phyloP scores from a whole-genome alignment of 1,140 invertebrate genomes.

The Cydia fagiglandana region DNA sequence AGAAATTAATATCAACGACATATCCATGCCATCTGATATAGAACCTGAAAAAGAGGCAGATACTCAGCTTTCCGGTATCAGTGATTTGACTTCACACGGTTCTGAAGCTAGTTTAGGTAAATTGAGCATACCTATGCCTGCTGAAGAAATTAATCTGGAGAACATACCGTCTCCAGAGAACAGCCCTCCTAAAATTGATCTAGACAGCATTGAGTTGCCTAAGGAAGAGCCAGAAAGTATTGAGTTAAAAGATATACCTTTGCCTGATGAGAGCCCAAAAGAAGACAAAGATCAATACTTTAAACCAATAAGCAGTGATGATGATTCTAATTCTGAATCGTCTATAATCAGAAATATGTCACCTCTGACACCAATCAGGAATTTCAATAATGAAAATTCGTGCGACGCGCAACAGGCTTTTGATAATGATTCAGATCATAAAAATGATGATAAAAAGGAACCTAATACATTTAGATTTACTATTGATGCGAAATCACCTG shows the following conservation, averaged over 20 bases:
- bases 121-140: slow-evolving; percentile 58
- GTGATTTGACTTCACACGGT: slow-evolving; percentile 80
- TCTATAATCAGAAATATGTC: slow-evolving; percentile 71
- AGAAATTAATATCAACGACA: slow-evolving; percentile 81
- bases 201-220: slow-evolving; percentile 64
- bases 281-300: slow-evolving; percentile 61
- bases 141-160: slow-evolving; percentile 66
- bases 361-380: slow-evolving; percentile 71
- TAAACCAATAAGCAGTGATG: slow-evolving; percentile 66
- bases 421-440: slow-evolving; percentile 63
- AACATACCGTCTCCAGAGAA: slow-evolving; percentile 65
- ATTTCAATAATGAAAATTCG: slow-evolving; percentile 74
- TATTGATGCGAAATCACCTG: slow-evolving; percentile 59
- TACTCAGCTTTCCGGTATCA: slow-evolving; percentile 81
- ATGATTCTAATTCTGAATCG: slow-evolving; percentile 69
- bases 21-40: slow-evolving; percentile 77
- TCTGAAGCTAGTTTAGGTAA: slow-evolving; percentile 60
- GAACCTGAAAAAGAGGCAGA: slow-evolving; percentile 63
- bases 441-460: slow-evolving; percentile 63
- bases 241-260: slow-evolving; percentile 58
- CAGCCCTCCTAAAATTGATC: slow-evolving; percentile 60
- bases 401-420: slow-evolving; percentile 74
- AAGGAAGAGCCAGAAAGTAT: slow-evolving; percentile 53
- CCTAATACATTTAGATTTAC: slow-evolving; percentile 67
- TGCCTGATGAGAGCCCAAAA: slow-evolving; percentile 60